These are phyloP conservation scores for Yponomeuta evonymella DNA, from an alignment of 2,888 invertebrate genomes.

Conservation along the genomic window DNA sequence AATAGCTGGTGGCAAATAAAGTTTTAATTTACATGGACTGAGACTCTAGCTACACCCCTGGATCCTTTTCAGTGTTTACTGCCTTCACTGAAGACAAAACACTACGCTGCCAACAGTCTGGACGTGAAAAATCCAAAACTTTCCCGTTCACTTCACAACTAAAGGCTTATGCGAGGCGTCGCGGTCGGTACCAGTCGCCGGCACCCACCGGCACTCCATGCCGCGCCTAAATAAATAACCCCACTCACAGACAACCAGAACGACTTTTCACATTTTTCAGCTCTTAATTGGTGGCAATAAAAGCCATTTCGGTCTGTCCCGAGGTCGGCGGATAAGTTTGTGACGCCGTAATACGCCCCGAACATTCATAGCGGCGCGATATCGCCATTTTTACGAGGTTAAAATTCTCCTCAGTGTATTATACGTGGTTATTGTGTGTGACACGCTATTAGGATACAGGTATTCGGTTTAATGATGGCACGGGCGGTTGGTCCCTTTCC, in stretches of 20 bases:
- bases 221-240: constrained; percentile 70
- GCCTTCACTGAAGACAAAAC: neutral
- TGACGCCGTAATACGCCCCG: constrained; percentile 3
- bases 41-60: no score
- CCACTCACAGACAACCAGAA: constrained; percentile 49
- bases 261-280: neutral
- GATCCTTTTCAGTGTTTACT: neutral
- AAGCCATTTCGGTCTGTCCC: constrained; percentile 1
- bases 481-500: neutral
- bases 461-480: neutral
- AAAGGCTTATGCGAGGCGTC: neutral
- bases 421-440: constrained; percentile 19
- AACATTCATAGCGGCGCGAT: constrained; percentile 13
- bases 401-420: constrained; percentile 48
- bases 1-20: neutral
- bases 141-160: constrained; percentile 9
- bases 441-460: constrained; percentile 12
- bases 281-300: neutral
- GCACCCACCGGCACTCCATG: constrained; percentile 38
- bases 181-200: constrained; percentile 38
- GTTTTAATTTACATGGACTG: neutral
- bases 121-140: constrained; percentile 4
- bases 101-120: neutral
- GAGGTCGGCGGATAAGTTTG: constrained; percentile 9
- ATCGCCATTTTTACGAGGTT: constrained; percentile 49